A percentile compares a stretch with the other conserved stretches of the same genome.
These are phyloP conservation scores for Aplocera efformata DNA, from an alignment of 2,888 invertebrate species.

Conservation along the genomic window DNA sequence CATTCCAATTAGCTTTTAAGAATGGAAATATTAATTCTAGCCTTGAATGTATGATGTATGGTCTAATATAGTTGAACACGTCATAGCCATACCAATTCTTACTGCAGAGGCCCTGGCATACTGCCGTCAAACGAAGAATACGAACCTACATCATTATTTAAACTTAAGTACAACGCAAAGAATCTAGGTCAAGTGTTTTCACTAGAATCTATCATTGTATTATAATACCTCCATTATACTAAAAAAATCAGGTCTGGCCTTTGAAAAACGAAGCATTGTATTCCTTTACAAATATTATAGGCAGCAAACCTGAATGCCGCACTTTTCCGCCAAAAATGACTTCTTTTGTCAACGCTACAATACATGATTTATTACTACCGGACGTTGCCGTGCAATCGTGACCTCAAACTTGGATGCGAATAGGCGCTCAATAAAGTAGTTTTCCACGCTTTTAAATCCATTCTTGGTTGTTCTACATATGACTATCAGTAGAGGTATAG, in stretches of 20 bases:
- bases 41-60: too few species aligned
- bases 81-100: too few species aligned
- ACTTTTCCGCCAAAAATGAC: slow-evolving; percentile 71
- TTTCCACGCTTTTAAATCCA: too few species aligned
- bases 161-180: too few species aligned
- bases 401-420: slow-evolving; percentile 36
- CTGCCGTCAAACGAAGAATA: too few species aligned
- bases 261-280: slow-evolving; percentile 29
- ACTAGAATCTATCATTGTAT: slow-evolving; percentile 20
- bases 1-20: too few species aligned
- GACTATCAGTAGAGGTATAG: too few species aligned
- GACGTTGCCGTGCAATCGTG: slow-evolving; percentile 35
- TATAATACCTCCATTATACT: slow-evolving; percentile 14
- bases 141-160: too few species aligned
- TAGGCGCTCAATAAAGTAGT: slow-evolving; percentile 14
- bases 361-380: slow-evolving; percentile 68
- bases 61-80: too few species aligned
- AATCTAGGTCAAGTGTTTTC: slow-evolving; percentile 11
- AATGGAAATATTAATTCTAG: too few species aligned
- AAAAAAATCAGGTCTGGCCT: slow-evolving; percentile 32
- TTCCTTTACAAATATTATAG: slow-evolving; percentile 49
- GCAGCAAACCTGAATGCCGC: slow-evolving; percentile 48
- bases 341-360: slow-evolving; percentile 72
- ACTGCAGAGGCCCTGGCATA: too few species aligned
- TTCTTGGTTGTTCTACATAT: too few species aligned